Evolutionary conservation across 2,113 vertebrate genomes (phyloP).

Genomic region (Mola mola): DNA sequence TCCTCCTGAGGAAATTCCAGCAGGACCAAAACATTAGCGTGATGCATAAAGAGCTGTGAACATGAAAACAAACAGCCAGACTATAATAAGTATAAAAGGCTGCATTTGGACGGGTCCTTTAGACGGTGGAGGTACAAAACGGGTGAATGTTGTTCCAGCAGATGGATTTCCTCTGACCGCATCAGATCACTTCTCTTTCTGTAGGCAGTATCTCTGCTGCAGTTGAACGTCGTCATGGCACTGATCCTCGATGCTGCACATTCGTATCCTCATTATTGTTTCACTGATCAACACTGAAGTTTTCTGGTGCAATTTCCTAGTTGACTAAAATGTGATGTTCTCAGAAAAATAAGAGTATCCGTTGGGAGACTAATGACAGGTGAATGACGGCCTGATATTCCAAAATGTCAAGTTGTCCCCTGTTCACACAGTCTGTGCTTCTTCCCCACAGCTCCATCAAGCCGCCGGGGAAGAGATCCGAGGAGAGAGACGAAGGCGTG

Average conservation of each 20-base stretch:
- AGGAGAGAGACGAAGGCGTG: slow-evolving; percentile 67
- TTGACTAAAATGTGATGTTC: slow-evolving; percentile 26
- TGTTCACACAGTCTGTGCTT: slow-evolving; percentile 18
- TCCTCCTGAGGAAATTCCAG: too few species aligned
- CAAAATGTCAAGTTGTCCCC: slow-evolving; percentile 57
- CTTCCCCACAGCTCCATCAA: slow-evolving; percentile 74
- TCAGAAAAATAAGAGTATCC: not conserved
- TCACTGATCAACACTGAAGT: not conserved
- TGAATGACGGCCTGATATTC: slow-evolving; percentile 26
- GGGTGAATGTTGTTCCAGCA: too few species aligned
- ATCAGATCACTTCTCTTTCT: too few species aligned
- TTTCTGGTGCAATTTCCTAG: slow-evolving; percentile 18
- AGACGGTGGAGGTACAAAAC: too few species aligned
- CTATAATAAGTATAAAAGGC: too few species aligned
- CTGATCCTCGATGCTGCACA: not conserved
- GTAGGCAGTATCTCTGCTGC: too few species aligned
- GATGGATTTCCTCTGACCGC: too few species aligned
- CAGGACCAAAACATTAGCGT: too few species aligned
- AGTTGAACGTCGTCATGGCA: not conserved
- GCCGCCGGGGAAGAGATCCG: slow-evolving; percentile 81
- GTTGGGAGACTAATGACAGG: slow-evolving; percentile 3
- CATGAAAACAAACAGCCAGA: too few species aligned
- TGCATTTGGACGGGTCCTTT: too few species aligned
- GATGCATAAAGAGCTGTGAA: too few species aligned
- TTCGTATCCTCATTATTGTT: not conserved